phyloP scores from a whole-genome alignment of 2,797 vertebrate species.

The Knipowitschia caucasica region DNA sequence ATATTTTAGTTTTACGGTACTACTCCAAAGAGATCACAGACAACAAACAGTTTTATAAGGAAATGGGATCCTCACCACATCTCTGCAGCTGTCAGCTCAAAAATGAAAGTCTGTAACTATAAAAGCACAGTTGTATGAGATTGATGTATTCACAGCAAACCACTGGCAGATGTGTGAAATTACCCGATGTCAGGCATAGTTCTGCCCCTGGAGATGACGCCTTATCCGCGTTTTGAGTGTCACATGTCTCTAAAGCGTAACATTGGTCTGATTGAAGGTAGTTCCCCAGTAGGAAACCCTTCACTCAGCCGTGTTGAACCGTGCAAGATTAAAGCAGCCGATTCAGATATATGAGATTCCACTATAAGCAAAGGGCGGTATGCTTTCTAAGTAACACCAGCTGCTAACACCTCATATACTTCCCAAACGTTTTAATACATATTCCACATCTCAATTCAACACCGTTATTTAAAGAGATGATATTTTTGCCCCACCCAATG shows the following conservation, averaged over 20 bases:
- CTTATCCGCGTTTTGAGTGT: no score
- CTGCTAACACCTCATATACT: slow-evolving; percentile 26
- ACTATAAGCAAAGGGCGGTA: slow-evolving; percentile 44
- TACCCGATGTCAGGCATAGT: slow-evolving; percentile 16
- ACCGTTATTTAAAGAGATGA: slow-evolving; percentile 40
- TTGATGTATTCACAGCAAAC: slow-evolving; percentile 51
- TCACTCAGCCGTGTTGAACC: slow-evolving; percentile 23
- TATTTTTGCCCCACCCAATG: slow-evolving; percentile 10
- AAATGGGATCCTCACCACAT: no score
- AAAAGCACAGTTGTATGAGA: slow-evolving; percentile 41
- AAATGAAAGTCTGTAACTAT: slow-evolving; percentile 28
- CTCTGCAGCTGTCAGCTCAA: background rate
- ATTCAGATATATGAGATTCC: slow-evolving; percentile 44
- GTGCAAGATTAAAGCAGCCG: slow-evolving; percentile 33
- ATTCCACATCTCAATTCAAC: slow-evolving; percentile 9
- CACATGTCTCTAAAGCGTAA: slow-evolving; percentile 20
- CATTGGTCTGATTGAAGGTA: slow-evolving; percentile 35
- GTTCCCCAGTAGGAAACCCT: slow-evolving; percentile 51
- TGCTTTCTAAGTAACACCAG: slow-evolving; percentile 43
- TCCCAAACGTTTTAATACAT: slow-evolving; percentile 5
- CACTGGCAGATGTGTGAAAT: slow-evolving; percentile 66
- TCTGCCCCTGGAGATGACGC: no score
- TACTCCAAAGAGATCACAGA: no score
- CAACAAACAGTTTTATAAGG: no score
- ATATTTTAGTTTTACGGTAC: no score